These are phyloP conservation scores for Ptychobarbus kaznakovi DNA, from an alignment of 2,797 vertebrate genomes.

Conservation along the genomic window DNA sequence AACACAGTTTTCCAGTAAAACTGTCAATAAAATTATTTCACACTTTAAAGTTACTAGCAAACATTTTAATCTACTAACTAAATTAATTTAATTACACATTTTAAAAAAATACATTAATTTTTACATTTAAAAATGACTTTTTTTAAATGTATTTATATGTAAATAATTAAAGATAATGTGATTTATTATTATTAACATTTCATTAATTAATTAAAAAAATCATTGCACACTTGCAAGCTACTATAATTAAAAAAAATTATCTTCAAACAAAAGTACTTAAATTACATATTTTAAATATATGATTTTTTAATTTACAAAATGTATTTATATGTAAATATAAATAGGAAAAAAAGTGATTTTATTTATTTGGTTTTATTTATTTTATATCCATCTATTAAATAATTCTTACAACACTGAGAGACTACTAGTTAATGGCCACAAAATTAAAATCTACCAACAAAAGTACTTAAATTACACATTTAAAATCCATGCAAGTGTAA, in stretches of 20 bases:
- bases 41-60: not conserved
- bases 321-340: not conserved
- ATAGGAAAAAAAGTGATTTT: not conserved
- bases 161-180: not conserved
- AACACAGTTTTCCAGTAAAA: too few relatives aligned
- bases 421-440: not conserved
- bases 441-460: not conserved
- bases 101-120: accelerated
- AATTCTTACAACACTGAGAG: not conserved
- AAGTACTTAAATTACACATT: not conserved
- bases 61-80: not conserved
- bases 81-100: not conserved
- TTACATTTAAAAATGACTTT: not conserved
- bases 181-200: not conserved
- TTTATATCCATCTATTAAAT: not conserved
- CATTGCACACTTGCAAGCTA: not conserved
- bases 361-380: not conserved
- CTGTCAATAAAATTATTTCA: not conserved
- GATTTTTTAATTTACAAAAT: not conserved
- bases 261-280: not conserved
- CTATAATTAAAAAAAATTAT: not conserved
- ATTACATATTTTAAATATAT: not conserved
- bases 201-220: not conserved
- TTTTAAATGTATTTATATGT: not conserved
- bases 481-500: not conserved